phyloP scores from a whole-genome alignment of 2,888 invertebrate species.

The Ctenicera cuprea region DNA sequence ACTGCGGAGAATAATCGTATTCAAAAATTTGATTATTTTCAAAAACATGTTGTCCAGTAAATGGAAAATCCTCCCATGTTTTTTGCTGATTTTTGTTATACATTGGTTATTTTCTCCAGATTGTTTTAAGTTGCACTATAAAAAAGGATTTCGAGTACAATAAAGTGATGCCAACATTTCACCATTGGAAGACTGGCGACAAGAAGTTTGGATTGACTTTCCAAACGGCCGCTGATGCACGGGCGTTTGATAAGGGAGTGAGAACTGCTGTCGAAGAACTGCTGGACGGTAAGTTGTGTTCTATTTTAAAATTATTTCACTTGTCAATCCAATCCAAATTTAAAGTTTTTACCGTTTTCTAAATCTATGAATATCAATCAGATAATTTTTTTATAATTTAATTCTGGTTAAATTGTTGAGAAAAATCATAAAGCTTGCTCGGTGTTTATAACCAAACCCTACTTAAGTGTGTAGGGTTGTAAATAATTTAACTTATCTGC shows the following conservation, averaged over 20 bases:
- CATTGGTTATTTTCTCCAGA: constrained; percentile 76
- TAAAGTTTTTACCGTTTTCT: neutral
- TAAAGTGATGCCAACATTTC: constrained; percentile 98
- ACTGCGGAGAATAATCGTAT: too few species aligned
- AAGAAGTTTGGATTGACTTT: constrained; percentile 97
- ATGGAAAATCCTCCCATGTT: too few species aligned
- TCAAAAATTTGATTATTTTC: too few species aligned
- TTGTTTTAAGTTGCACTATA: constrained; percentile 94
- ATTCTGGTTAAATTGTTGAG: neutral
- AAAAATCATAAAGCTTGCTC: neutral
- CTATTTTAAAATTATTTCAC: constrained; percentile 38
- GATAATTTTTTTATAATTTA: neutral
- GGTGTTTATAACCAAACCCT: constrained; percentile 45
- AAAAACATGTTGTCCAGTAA: too few species aligned
- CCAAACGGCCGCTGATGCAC: constrained; percentile 95
- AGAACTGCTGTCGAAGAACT: constrained; percentile 92
- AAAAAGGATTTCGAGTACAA: constrained; percentile 97
- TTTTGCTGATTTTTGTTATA: too few species aligned
- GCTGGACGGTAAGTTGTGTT: constrained; percentile 85
- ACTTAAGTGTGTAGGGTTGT: constrained; percentile 60
- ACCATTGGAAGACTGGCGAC: constrained; percentile 97
- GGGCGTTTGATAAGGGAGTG: constrained; percentile 95
- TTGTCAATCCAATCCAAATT: too few species aligned
- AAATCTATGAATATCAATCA: neutral
- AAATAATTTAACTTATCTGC: constrained; percentile 80